Conservation (phyloP, 2,113 vertebrate species). For the Melanocharis versteri region DNA sequence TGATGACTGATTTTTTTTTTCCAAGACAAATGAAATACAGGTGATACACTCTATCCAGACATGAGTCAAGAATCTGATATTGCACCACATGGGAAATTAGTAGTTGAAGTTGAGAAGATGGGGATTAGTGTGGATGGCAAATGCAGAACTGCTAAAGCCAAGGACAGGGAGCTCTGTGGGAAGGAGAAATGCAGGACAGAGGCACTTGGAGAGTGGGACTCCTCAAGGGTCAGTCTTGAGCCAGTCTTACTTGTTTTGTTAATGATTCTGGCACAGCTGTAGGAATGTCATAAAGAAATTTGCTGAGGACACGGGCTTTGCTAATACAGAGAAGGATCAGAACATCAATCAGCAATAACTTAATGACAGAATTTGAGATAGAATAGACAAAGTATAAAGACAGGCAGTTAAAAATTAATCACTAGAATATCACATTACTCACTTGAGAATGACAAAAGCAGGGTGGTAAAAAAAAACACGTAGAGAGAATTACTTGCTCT, state of each 20-base stretch:
- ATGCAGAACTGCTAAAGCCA: background rate
- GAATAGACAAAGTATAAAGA: background rate
- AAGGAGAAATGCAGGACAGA: background rate
- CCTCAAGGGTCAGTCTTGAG: background rate
- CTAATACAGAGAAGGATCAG: background rate
- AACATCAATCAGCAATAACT: background rate
- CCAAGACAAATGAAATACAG: slow-evolving; percentile 37
- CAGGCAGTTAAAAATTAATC: slow-evolving; percentile 31
- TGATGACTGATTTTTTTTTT: slow-evolving; percentile 24
- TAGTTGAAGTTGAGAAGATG: slow-evolving; percentile 4
- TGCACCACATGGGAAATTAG: slow-evolving; percentile 32
- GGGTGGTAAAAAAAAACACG: background rate
- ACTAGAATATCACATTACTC: slow-evolving; percentile 26
- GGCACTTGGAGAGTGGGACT: background rate
- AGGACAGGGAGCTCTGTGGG: background rate
- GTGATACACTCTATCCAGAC: background rate
- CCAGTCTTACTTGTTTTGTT: background rate
- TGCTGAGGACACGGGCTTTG: background rate
- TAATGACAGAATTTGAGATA: slow-evolving; percentile 3
- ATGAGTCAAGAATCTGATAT: background rate
- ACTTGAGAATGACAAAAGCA: slow-evolving; percentile 41
- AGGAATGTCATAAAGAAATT: background rate
- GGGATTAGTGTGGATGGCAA: background rate
- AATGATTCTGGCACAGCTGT: slow-evolving; percentile 2
- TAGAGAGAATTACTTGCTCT: background rate